Base-by-base conservation (phyloP, 2,888 invertebrate species). In the Charanyca ferruginea region DNA sequence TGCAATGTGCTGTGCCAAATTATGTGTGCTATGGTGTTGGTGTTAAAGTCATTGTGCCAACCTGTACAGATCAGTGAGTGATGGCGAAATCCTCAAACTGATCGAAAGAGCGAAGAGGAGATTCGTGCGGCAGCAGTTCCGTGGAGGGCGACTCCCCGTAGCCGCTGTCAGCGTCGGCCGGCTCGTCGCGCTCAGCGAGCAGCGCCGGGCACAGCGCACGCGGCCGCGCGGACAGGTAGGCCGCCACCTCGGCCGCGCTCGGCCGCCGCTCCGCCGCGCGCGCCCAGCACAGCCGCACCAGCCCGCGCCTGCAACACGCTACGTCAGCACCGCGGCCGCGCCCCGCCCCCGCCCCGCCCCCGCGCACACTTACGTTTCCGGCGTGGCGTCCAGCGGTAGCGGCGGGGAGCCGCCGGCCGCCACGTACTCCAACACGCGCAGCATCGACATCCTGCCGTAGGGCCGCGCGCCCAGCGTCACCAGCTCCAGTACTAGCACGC, bases 381-480 rank as follows among this genome's bases (percentile, higher is more conserved):
- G 80, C 18, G 84, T 74, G 42, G 83, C 83, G 67, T 88, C 97
- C 20, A 94, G 93, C 0, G 98, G 98, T 81, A 98, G 96, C 16
- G 96, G 94, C 9, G 93, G 87, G 96, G 97, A 42, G 96, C 98
- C 83, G 88, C 96, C 93, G 96, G 97, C 3, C 97, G 97, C 84
- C 96, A 96, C 80, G 75, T 83, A 84, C 22, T 79, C 74, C 69
- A 90, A 97, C 97, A 87, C 98, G 87, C 44, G 98, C 97, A 93
- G 97, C 96, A 87, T 96, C 96, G 91, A 97, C 98, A 83, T 97
- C 96, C 87, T 97, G 91, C 62, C 98, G 91, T 97, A 99, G 0
- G 99, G 99, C 86, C 98, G 98, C 85, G 97, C 98, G 8, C 98
- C 98, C 89, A 98, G 98, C 1, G 98, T 98, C 65, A 98, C 97